phyloP scores from a whole-genome alignment of 1,140 invertebrate species.

The Heliconius himera region DNA sequence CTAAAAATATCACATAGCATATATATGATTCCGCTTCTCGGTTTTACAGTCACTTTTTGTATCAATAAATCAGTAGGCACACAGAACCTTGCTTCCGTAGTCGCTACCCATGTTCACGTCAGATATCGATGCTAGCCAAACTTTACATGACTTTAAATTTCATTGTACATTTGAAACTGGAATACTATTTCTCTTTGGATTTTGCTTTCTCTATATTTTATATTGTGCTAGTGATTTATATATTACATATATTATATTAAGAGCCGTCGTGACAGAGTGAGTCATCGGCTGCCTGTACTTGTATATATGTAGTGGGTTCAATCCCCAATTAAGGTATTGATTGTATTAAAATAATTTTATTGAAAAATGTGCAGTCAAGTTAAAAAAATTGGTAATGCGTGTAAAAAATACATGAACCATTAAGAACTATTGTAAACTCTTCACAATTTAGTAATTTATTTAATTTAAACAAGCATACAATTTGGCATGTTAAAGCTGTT shows the following conservation, averaged over 20 bases:
- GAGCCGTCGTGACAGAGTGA: no score
- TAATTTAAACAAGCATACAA: no score
- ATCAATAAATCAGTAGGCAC: background rate
- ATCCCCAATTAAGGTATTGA: background rate
- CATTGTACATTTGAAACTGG: background rate
- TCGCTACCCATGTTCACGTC: background rate
- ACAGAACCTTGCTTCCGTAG: background rate
- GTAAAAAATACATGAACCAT: no score
- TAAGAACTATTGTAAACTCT: no score
- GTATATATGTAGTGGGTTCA: no score
- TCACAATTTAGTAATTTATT: no score
- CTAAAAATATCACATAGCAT: no score
- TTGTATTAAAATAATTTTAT: background rate
- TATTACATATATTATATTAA: background rate
- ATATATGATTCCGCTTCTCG: no score
- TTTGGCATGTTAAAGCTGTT: no score
- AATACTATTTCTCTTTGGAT: conserved; percentile 3
- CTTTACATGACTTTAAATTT: conserved; percentile 13
- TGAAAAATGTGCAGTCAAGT: no score
- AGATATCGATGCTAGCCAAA: background rate
- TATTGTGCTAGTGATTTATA: background rate
- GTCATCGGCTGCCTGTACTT: no score
- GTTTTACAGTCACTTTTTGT: background rate
- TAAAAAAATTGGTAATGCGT: no score
- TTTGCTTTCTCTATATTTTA: background rate